These are phyloP conservation scores for Agonopterix heracliana DNA, from an alignment of 2,888 invertebrate genomes.

Conservation along the genomic window DNA sequence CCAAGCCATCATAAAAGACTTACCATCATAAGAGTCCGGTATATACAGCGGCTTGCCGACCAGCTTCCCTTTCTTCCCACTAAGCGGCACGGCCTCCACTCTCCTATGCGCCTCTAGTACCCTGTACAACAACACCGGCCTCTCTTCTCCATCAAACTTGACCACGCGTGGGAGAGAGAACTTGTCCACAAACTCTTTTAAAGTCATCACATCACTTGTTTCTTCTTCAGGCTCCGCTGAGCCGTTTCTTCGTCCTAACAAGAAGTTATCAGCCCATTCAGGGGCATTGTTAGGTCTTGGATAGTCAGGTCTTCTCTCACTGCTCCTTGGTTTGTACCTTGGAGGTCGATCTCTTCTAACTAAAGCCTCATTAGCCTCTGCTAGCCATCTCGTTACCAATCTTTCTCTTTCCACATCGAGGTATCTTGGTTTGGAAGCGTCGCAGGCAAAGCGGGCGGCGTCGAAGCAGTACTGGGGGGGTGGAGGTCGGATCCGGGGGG, in stretches of 20 bases:
- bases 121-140: constrained; percentile 78
- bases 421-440: constrained; percentile 67
- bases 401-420: constrained; percentile 67
- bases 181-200: constrained; percentile 77
- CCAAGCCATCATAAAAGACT: constrained; percentile 31
- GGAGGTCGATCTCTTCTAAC: constrained; percentile 64
- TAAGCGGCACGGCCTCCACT: constrained; percentile 77
- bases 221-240: constrained; percentile 67
- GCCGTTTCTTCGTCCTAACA: constrained; percentile 56
- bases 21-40: constrained; percentile 81
- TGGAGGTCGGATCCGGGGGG: constrained; percentile 62
- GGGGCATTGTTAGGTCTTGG: constrained; percentile 49
- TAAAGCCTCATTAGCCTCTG: constrained; percentile 69
- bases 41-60: constrained; percentile 78
- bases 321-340: constrained; percentile 63
- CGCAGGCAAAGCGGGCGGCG: constrained; percentile 70
- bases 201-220: constrained; percentile 62
- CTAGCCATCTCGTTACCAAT: constrained; percentile 68
- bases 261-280: constrained; percentile 67
- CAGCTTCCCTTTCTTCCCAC: constrained; percentile 74
- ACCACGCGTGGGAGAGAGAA: constrained; percentile 78
- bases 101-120: constrained; percentile 78
- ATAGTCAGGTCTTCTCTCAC: constrained; percentile 68
- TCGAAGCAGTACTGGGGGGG: constrained; percentile 74
- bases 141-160: constrained; percentile 71